Conservation (phyloP, 2,888 invertebrate genomes). For the Apotomis capreana region DNA sequence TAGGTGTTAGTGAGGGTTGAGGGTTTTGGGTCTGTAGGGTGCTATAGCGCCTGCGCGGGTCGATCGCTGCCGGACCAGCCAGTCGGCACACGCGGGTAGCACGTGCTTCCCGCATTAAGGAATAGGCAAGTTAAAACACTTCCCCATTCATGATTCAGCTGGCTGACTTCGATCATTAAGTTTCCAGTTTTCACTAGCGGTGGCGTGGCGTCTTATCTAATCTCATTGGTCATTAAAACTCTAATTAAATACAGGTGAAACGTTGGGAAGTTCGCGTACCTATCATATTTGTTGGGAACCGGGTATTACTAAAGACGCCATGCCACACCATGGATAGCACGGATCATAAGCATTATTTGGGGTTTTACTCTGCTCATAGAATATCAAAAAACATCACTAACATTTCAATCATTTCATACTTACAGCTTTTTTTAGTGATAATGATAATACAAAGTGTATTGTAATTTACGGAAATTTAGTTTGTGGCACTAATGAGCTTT, state of each 20-base stretch:
- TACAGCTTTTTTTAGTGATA: background rate
- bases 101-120: conserved; percentile 61
- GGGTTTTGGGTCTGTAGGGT: conserved; percentile 27
- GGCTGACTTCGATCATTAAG: conserved; percentile 25
- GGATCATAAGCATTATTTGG: conserved; percentile 30
- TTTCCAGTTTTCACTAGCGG: background rate
- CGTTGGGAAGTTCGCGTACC: background rate
- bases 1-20: conserved; percentile 32
- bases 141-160: conserved; percentile 38
- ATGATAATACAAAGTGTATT: background rate
- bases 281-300: background rate
- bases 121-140: conserved; percentile 42
- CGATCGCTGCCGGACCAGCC: conserved; percentile 62
- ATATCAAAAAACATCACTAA: background rate
- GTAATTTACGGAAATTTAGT: background rate
- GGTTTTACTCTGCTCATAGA: conserved; percentile 5
- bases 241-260: background rate
- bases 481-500: background rate
- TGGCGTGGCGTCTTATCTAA: background rate
- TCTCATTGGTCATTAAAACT: background rate
- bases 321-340: background rate
- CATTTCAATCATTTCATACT: background rate
- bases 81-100: conserved; percentile 65
- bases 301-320: conserved; percentile 2
- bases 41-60: conserved; percentile 70